phyloP scores from a whole-genome alignment of 2,888 invertebrate species.

The Lasioglossum malachurum region DNA sequence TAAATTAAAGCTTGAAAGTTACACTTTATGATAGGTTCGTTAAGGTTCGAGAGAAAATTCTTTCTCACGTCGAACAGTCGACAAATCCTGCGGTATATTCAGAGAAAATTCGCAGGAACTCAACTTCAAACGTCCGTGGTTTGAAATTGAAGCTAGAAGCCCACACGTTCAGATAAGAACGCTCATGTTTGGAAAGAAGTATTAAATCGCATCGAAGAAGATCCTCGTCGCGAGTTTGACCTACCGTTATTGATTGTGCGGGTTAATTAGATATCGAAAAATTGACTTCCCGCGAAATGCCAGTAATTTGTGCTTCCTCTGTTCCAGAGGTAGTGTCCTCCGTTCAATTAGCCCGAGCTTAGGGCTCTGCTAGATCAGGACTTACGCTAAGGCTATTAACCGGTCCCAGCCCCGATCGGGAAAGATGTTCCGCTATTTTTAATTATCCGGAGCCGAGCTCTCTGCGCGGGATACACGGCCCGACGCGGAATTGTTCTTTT shows the following conservation, averaged over 20 bases:
- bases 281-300: neutral
- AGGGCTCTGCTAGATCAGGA: neutral
- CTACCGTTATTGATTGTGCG: neutral
- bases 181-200: neutral
- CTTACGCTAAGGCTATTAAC: constrained; percentile 11
- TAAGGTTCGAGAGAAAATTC: too few species aligned
- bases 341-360: neutral
- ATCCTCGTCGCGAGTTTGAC: neutral
- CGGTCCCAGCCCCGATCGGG: neutral
- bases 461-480: neutral
- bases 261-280: neutral
- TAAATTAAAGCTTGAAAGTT: neutral
- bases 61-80: too few species aligned
- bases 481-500: constrained; percentile 36
- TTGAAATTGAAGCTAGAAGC: neutral
- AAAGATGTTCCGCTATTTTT: constrained; percentile 37
- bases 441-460: constrained; percentile 33
- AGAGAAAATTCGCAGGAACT: too few species aligned
- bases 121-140: too few species aligned
- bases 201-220: neutral
- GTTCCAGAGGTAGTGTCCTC: neutral
- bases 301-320: neutral
- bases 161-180: neutral
- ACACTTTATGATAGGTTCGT: too few species aligned
- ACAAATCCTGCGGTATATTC: too few species aligned